Evolutionary conservation across 2,888 invertebrate genomes (phyloP).

Genomic region (Alentia gelatinosa): DNA sequence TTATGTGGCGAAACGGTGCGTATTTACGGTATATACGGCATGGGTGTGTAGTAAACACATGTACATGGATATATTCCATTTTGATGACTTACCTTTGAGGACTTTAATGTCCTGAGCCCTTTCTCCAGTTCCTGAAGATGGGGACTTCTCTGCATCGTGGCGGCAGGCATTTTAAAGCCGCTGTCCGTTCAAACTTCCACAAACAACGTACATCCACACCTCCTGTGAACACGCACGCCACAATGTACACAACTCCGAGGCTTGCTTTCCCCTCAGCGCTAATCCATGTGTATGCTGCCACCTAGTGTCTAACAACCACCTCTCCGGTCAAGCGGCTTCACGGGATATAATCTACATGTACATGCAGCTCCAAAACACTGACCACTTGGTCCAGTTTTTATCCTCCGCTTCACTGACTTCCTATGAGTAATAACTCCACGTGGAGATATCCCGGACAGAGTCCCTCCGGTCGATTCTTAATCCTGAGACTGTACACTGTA

Average conservation of each 20-base stretch:
- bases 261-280: not conserved
- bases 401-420: too few relatives aligned
- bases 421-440: too few relatives aligned
- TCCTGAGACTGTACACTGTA: not conserved
- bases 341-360: too few relatives aligned
- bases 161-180: conserved; percentile 29
- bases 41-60: not conserved
- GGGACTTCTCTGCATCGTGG: conserved; percentile 14
- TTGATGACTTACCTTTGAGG: conserved; percentile 4
- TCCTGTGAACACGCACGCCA: not conserved
- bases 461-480: not conserved
- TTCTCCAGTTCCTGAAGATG: conserved; percentile 27
- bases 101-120: not conserved
- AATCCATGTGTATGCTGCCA: not conserved
- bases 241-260: not conserved
- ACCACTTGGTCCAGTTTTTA: too few relatives aligned
- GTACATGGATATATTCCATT: not conserved
- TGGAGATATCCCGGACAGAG: too few relatives aligned
- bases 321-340: too few relatives aligned
- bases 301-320: not conserved
- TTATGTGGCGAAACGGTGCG: not conserved
- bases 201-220: not conserved
- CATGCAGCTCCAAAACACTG: too few relatives aligned
- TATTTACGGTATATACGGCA: not conserved
- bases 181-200: not conserved